Base-by-base conservation (phyloP, 2,113 vertebrate genomes). In the Lepisosteus osseus region DNA sequence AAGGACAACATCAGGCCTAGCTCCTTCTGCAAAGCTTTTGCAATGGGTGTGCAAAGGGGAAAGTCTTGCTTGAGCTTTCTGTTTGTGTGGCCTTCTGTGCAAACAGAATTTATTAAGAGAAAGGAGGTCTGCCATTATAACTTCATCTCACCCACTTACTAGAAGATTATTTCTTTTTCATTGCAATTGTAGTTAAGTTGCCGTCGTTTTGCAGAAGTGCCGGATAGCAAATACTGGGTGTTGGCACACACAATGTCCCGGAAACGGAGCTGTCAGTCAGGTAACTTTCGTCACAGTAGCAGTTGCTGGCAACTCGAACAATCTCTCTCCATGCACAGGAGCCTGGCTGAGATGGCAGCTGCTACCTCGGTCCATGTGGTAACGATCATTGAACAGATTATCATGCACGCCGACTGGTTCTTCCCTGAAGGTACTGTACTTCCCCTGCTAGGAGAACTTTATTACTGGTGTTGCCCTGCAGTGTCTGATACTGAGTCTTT, bases 401-500 rank as follows among this genome's bases (percentile, higher is more conserved):
- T 99, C 78, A 97, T 98, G 82, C 97, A 99, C 0, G 96, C 96
- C 0, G 93, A 95, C 88, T 99, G 97, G 96, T 99, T 99, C 92
- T 99, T 99, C 82, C 97, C 97, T 54, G 97, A 93, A 83, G 97
- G 97, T 99, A 88, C 1, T 81, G 54, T 17, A 47, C 55, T 6
- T 72, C 7, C n/a, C 29, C 61, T 7, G 45, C 40, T 63, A 8
- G 5, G n/a, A 5, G 0, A 0, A 2, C 67, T 2, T 42, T 1
- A 2, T 54, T 29, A 11, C 62, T 65, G 6, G n/a, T 59, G 3
- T 17, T 63, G 65, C 68, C 59, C 47, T 0, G 51, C n/a, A 71
- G 51, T 29, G 29, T 2, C 29, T 29, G 29, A 29, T 2, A 29
- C 29, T 2, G 29, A 29, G 29, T 2, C 29, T 29, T 29, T 29